Evolutionary conservation across 2,797 vertebrate species (phyloP).

Genomic region (Phoebastria nigripes): DNA sequence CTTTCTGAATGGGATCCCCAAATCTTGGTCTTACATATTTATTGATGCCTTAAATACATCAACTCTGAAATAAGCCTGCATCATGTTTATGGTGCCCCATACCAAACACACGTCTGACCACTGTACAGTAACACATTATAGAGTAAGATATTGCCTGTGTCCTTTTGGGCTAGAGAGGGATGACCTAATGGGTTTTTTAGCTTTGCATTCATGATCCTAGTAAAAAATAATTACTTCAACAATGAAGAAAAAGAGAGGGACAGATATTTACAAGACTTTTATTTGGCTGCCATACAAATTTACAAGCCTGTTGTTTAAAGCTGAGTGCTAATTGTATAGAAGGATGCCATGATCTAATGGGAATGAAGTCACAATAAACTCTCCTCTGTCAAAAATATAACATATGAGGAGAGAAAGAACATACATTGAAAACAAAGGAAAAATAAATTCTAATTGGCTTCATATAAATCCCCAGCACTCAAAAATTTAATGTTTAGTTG

Average conservation of each 20-base stretch:
- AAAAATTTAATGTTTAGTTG: not conserved
- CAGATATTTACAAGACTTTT: not conserved
- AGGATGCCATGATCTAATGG: slow-evolving; percentile 31
- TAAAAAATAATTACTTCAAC: not conserved
- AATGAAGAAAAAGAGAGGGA: not conserved
- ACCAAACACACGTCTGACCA: not conserved
- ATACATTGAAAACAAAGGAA: not conserved
- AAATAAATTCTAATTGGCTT: not conserved
- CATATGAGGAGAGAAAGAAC: not conserved
- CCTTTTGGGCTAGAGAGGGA: not conserved
- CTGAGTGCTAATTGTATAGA: not conserved
- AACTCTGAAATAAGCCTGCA: not conserved
- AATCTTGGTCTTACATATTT: not conserved
- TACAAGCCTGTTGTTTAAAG: not conserved
- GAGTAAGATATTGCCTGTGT: not conserved
- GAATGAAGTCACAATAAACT: not conserved
- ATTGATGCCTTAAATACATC: not conserved
- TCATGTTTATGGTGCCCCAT: not conserved
- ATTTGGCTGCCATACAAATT: not conserved
- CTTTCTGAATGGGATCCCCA: not conserved
- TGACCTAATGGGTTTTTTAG: not conserved
- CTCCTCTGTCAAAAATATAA: not conserved
- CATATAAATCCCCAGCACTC: not conserved
- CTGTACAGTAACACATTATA: not conserved
- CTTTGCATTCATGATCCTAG: not conserved